phyloP scores from a whole-genome alignment of 2,113 vertebrate species.

The Phrynocephalus versicolor region DNA sequence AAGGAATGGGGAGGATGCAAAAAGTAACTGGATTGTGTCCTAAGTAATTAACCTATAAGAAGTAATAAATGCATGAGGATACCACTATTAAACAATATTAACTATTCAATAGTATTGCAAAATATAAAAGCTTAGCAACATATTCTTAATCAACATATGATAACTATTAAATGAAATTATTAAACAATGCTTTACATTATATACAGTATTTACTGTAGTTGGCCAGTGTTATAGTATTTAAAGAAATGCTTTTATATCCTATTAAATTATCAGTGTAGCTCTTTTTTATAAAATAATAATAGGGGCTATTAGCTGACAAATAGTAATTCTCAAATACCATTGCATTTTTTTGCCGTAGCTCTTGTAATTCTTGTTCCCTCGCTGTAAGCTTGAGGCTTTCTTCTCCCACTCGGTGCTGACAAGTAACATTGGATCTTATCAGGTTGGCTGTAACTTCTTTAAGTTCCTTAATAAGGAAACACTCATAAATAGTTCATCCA shows the following conservation, averaged over 20 bases:
- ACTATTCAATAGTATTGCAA: not conserved
- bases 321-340: conserved; percentile 77
- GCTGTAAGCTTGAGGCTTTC: conserved; percentile 72
- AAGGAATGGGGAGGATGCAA: not conserved
- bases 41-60: not conserved
- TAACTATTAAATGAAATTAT: not conserved
- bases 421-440: conserved; percentile 83
- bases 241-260: not conserved
- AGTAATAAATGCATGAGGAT: too few relatives aligned
- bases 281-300: not conserved
- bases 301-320: conserved; percentile 51
- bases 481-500: conserved; percentile 66
- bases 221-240: not conserved
- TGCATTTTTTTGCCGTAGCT: conserved; percentile 82
- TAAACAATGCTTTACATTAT: not conserved
- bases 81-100: conserved; percentile 5
- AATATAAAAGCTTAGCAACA: not conserved
- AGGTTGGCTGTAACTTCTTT: conserved; percentile 83
- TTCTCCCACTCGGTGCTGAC: conserved; percentile 75
- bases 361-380: conserved; percentile 83
- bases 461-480: conserved; percentile 83
- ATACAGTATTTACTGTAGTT: conserved; percentile 19
- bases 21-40: not conserved
- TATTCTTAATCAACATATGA: not conserved
- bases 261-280: not conserved